Evolutionary conservation across 2,888 invertebrate genomes (phyloP).

Genomic region (Mythimna ferrago): DNA sequence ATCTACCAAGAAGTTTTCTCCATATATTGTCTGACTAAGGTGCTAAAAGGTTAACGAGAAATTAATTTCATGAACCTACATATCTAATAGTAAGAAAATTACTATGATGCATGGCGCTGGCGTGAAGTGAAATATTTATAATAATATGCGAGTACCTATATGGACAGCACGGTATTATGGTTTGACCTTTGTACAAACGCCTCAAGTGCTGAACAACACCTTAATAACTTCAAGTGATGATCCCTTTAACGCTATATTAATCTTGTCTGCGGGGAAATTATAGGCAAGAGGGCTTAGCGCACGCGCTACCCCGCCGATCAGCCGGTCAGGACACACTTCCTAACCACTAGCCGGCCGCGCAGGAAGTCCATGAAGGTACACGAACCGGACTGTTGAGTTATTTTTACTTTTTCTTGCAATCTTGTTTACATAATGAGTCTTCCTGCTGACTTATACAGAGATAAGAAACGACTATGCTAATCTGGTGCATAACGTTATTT

Average conservation of each 20-base stretch:
- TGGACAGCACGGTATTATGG: constrained; percentile 57
- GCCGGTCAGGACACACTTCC: constrained; percentile 75
- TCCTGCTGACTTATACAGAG: constrained; percentile 73
- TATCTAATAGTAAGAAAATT: constrained; percentile 53
- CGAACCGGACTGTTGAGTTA: constrained; percentile 78
- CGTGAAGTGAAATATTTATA: constrained; percentile 37
- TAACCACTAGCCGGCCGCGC: constrained; percentile 68
- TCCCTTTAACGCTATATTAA: constrained; percentile 74
- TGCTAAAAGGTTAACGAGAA: constrained; percentile 58
- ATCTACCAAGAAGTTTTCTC: constrained; percentile 16
- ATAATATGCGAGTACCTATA: constrained; percentile 35
- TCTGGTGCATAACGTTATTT: constrained; percentile 62
- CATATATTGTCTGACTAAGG: constrained; percentile 20
- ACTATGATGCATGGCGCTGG: constrained; percentile 37
- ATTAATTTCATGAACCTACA: constrained; percentile 57
- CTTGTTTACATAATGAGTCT: constrained; percentile 77
- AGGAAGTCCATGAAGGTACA: constrained; percentile 76
- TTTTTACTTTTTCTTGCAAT: constrained; percentile 74
- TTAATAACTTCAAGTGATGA: constrained; percentile 66
- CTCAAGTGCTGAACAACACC: constrained; percentile 65
- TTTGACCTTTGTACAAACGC: constrained; percentile 75
- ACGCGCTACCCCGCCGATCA: constrained; percentile 73
- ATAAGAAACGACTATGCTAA: constrained; percentile 68
- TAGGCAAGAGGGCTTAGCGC: constrained; percentile 71
- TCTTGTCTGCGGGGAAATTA: constrained; percentile 73